Evolutionary conservation across 2,888 invertebrate genomes (phyloP).

Genomic region (Pasiphila rectangulata): DNA sequence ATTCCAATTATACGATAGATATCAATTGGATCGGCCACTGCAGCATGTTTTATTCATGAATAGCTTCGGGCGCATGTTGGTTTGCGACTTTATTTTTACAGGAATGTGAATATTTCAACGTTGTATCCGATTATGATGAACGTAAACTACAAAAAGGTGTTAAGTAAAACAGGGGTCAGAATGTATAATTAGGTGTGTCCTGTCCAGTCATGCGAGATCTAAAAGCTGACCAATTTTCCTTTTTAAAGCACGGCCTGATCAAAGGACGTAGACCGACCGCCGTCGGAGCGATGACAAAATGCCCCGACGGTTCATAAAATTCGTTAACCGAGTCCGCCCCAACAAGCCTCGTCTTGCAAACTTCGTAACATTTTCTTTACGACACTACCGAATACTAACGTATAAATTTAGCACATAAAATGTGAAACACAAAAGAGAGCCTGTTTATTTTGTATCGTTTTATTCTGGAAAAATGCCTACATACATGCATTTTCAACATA

Average conservation of each 20-base stretch:
- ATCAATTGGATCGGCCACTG: slow-evolving; percentile 35
- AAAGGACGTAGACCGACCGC: slow-evolving; percentile 60
- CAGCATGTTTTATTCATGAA: slow-evolving; percentile 45
- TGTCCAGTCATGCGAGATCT: slow-evolving; percentile 47
- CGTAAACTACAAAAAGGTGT: slow-evolving; percentile 5
- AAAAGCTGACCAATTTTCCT: slow-evolving; percentile 69
- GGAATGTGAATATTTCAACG: background rate
- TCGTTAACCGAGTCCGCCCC: slow-evolving; percentile 49
- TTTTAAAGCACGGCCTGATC: slow-evolving; percentile 67
- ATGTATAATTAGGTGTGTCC: slow-evolving; percentile 35
- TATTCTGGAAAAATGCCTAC: no score
- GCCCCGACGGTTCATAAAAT: slow-evolving; percentile 57
- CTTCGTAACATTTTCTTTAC: slow-evolving; percentile 33
- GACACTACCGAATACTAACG: slow-evolving; percentile 18
- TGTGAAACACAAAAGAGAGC: slow-evolving; percentile 2
- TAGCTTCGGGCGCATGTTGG: slow-evolving; percentile 16
- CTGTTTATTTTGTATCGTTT: slow-evolving; percentile 12
- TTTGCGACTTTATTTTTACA: slow-evolving; percentile 15
- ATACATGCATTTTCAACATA: no score
- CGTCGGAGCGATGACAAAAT: slow-evolving; percentile 54
- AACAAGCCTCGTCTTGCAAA: slow-evolving; percentile 31
- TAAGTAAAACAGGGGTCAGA: slow-evolving; percentile 8
- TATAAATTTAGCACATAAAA: slow-evolving; percentile 19
- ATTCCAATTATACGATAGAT: slow-evolving; percentile 40
- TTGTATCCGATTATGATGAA: no score